Conservation (phyloP, 2,797 vertebrate species). For the Sus cebifrons region DNA sequence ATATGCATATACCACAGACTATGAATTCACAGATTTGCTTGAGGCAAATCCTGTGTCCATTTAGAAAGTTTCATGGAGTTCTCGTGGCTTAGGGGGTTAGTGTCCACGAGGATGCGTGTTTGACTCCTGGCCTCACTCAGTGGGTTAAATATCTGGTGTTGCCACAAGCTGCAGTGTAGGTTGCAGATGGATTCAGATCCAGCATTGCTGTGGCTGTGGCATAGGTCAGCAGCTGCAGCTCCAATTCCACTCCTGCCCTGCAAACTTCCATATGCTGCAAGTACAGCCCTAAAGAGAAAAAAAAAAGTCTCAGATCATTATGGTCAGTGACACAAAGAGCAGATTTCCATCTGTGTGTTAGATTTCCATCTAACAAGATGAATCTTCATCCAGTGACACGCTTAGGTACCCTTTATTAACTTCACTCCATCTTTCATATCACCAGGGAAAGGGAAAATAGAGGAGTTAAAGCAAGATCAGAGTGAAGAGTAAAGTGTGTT, state of each 20-base stretch:
- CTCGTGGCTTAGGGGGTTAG: too few relatives aligned
- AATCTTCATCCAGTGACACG: neutral
- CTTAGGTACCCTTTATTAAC: neutral
- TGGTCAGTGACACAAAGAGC: slow-evolving; percentile 16
- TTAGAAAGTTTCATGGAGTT: neutral
- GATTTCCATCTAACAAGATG: slow-evolving; percentile 11
- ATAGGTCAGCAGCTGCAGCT: too few relatives aligned
- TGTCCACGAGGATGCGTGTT: too few relatives aligned
- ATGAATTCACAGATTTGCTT: neutral
- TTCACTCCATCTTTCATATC: slow-evolving; percentile 62
- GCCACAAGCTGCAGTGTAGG: too few relatives aligned
- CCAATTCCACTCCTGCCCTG: too few relatives aligned
- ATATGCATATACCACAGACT: neutral
- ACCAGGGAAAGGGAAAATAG: slow-evolving; percentile 18
- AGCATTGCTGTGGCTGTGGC: too few relatives aligned
- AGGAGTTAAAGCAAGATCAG: neutral
- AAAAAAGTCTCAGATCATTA: neutral
- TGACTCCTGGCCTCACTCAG: too few relatives aligned
- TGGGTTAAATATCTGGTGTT: too few relatives aligned
- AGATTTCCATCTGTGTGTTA: neutral
- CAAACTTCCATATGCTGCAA: too few relatives aligned
- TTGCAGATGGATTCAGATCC: too few relatives aligned
- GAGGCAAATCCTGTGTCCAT: neutral
- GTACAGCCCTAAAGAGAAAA: too few relatives aligned
- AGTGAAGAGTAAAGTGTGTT: slow-evolving; percentile 8